phyloP scores from a whole-genome alignment of 2,888 invertebrate species.

The Monoplex corrugatus region DNA sequence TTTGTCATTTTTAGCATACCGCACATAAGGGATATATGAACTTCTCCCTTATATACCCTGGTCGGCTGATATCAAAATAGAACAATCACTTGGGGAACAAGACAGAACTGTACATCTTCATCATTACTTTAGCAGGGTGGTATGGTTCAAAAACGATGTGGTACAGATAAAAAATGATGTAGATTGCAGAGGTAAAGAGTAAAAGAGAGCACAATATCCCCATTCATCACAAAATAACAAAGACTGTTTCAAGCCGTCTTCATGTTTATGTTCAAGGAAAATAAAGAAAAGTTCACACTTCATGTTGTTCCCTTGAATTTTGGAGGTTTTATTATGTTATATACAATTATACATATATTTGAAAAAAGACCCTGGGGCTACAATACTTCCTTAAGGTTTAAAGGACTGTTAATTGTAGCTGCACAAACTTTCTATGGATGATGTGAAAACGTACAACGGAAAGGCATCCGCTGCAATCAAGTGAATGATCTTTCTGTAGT shows the following conservation, averaged over 20 bases:
- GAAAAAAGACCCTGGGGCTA: background rate
- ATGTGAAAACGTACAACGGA: background rate
- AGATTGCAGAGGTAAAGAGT: background rate
- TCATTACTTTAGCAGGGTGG: background rate
- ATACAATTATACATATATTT: too few species aligned
- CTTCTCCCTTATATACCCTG: background rate
- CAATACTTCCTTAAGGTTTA: background rate
- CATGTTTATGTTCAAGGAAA: background rate
- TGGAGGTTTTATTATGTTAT: background rate
- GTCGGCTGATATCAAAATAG: background rate
- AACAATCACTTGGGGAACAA: background rate
- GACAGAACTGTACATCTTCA: background rate
- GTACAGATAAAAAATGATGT: background rate
- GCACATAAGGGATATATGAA: background rate
- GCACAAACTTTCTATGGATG: background rate
- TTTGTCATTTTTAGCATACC: conserved; percentile 14
- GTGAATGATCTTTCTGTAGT: background rate
- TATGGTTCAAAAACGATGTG: background rate
- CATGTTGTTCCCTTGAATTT: background rate
- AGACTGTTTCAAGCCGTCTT: background rate
- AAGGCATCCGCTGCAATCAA: conserved; percentile 20
- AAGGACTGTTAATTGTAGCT: background rate
- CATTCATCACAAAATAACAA: conserved; percentile 13
- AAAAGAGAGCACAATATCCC: background rate
- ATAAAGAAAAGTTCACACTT: background rate